phyloP scores from a whole-genome alignment of 2,888 invertebrate genomes.

The Synergus gifuensis region DNA sequence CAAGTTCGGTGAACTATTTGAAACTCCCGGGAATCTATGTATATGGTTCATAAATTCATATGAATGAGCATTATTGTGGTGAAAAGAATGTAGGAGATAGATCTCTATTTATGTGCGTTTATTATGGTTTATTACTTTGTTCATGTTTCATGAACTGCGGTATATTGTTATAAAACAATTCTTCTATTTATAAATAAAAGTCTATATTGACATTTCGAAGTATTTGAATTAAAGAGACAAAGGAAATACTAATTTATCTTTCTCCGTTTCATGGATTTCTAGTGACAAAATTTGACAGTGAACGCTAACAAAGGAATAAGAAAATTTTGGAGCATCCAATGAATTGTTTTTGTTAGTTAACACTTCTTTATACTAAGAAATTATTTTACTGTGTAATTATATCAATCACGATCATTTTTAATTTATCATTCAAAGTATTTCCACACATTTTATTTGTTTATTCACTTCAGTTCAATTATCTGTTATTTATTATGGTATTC shows the following conservation, averaged over 20 bases:
- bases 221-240: background rate
- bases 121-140: too few relatives aligned
- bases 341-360: slow-evolving; percentile 1
- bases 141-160: background rate
- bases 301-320: background rate
- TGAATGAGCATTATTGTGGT: too few relatives aligned
- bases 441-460: background rate
- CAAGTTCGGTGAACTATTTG: too few relatives aligned
- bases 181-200: background rate
- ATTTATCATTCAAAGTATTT: background rate
- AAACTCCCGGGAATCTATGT: too few relatives aligned
- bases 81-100: background rate
- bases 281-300: background rate
- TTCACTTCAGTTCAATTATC: background rate
- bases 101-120: background rate
- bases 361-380: background rate
- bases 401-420: background rate
- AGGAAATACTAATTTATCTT: background rate
- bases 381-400: background rate
- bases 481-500: slow-evolving; percentile 67
- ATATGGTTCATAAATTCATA: too few relatives aligned
- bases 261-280: background rate
- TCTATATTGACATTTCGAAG: background rate
- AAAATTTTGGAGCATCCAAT: slow-evolving; percentile 7
- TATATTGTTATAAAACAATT: background rate